Evolutionary conservation across 2,797 vertebrate genomes (phyloP).

Genomic region (Acanthornis magna): DNA sequence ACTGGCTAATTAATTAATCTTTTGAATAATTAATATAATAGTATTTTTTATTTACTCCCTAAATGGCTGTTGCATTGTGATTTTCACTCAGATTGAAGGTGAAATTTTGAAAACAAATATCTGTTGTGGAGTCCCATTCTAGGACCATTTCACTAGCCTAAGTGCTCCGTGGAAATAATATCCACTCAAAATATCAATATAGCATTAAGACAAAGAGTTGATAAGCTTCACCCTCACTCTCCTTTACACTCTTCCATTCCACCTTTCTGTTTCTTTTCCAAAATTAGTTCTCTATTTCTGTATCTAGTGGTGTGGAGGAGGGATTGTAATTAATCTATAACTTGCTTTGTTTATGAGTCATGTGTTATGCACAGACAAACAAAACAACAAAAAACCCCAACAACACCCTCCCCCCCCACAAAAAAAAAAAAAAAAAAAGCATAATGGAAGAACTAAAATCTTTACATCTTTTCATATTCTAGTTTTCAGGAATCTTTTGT

Average conservation of each 20-base stretch:
- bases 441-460: neutral
- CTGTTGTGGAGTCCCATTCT: neutral
- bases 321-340: neutral
- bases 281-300: neutral
- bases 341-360: neutral
- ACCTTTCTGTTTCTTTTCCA: neutral
- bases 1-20: neutral
- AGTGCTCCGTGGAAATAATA: neutral
- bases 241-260: neutral
- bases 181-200: neutral
- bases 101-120: neutral
- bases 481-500: neutral
- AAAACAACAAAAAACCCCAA: neutral
- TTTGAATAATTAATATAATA: neutral
- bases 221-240: neutral
- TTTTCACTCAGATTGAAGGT: neutral
- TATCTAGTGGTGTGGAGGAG: fast-evolving
- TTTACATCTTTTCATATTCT: neutral
- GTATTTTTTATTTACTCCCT: neutral
- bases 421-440: neutral
- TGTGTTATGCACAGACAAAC: neutral
- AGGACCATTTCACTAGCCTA: neutral
- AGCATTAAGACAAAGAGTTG: neutral
- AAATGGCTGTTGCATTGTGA: neutral
- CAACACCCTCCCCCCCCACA: neutral